Evolutionary conservation across 2,797 vertebrate species (phyloP).

Genomic region (Neosalanx taihuensis): DNA sequence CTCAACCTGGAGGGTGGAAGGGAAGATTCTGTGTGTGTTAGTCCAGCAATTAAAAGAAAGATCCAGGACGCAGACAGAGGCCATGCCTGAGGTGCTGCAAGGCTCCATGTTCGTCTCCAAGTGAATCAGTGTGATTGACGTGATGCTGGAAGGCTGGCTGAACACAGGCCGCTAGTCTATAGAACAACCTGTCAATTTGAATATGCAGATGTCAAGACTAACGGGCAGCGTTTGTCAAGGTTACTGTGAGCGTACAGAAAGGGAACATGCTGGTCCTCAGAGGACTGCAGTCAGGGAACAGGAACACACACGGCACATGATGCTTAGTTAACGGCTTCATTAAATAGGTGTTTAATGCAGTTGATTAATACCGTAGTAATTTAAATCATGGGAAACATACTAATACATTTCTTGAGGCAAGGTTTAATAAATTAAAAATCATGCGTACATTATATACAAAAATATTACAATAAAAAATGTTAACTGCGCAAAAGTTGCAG

Average conservation of each 20-base stretch:
- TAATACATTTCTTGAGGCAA: conserved; percentile 76
- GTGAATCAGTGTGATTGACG: conserved; percentile 59
- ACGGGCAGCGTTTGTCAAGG: conserved; percentile 29
- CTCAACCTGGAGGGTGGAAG: conserved; percentile 27
- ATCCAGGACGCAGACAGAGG: conserved; percentile 23
- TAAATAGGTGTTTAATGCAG: conserved; percentile 17
- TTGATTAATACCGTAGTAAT: conserved; percentile 29
- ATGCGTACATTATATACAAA: conserved; percentile 85
- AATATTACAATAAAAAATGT: conserved; percentile 81
- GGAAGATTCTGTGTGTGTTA: conserved; percentile 55
- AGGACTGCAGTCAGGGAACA: neutral
- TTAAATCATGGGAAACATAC: conserved; percentile 32
- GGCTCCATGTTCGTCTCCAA: conserved; percentile 54
- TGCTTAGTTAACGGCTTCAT: conserved; percentile 10
- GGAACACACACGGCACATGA: neutral
- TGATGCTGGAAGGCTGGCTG: conserved; percentile 37
- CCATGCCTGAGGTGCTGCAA: conserved; percentile 52
- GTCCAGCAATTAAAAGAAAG: conserved; percentile 56
- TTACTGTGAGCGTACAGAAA: conserved; percentile 19
- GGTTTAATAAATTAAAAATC: conserved; percentile 99
- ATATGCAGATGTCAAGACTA: conserved; percentile 43
- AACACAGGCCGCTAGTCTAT: conserved; percentile 38
- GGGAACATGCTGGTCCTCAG: conserved; percentile 5
- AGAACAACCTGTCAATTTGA: conserved; percentile 50
- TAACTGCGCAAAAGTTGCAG: conserved; percentile 72